Conservation (phyloP, 2,888 invertebrate species). For the Villa cingulata region DNA sequence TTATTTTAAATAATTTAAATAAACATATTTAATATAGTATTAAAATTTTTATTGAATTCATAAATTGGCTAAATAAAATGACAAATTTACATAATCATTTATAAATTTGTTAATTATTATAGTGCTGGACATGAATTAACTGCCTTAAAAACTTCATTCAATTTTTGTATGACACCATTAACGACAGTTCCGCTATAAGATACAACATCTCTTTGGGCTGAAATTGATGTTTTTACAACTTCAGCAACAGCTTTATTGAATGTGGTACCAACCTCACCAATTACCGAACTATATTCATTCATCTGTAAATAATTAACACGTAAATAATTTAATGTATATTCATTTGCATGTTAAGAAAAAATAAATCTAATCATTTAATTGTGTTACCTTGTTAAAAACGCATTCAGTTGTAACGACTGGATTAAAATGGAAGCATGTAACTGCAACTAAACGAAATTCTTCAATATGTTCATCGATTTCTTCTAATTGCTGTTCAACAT, state of each 20-base stretch:
- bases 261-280: not conserved
- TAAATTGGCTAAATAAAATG: too few species aligned
- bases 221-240: not conserved
- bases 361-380: not conserved
- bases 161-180: not conserved
- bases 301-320: not conserved
- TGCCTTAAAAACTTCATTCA: not conserved
- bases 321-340: not conserved
- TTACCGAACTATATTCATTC: not conserved
- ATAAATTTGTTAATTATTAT: too few species aligned
- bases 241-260: not conserved
- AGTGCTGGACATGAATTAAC: not conserved
- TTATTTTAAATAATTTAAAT: too few species aligned
- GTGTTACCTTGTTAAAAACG: slow-evolving; percentile 4
- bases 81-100: too few species aligned
- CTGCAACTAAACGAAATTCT: slow-evolving; percentile 1
- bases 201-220: not conserved
- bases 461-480: not conserved
- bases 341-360: not conserved
- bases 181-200: not conserved
- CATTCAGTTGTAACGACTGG: slow-evolving; percentile 2
- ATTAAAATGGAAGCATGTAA: slow-evolving; percentile 1
- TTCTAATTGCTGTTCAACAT: not conserved
- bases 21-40: too few species aligned
- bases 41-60: too few species aligned